Base-by-base conservation (phyloP, 1,140 invertebrate species). In the Mylabris phalerata region DNA sequence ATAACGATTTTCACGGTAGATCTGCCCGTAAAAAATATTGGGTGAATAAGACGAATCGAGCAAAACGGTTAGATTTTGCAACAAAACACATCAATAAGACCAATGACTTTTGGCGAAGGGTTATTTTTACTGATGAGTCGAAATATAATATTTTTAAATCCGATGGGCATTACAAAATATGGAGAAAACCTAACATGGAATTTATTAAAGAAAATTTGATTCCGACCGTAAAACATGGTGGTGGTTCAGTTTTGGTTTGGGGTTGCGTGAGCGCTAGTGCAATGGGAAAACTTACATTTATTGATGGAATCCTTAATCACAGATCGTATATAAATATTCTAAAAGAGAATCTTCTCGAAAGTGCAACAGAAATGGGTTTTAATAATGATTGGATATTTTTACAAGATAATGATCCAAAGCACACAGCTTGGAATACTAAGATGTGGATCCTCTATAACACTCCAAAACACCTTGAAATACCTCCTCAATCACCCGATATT, bases 181-280 rank as follows among this genome's bases (percentile, higher is more conserved):
- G 50, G 25, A 9, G 39, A n/a, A 66, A 57, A 47, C 44, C 27
- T 26, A 58, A 63, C 40, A 50, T 59, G 49, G 61, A 50, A 0
- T 43, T 61, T 13, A 57, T 62, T 19, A 61, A 61, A 10, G 41
- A 64, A 54, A 65, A 70, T 60, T 61, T 67, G 42, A 52, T 58
- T 13, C 26, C 63, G 32, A 76, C 74, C 2, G 67, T 77, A 5
- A 76, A 77, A 52, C 67, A 75, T 55, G 65, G 71, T 48, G 66
- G 70, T 32, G 66, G 68, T 7, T 32, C 32, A 2, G 32, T 32
- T 32, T 32, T 3, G 32, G 32, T 32, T 4, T 32, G 7, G 32
- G 7, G 32, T 32, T 32, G 32, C 32, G 1, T 32, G 32, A 32
- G 32, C 7, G 32, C 4, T 32, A 32, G 32, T 4, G 32, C 4